phyloP scores from a whole-genome alignment of 1,140 invertebrate genomes.

The Drosophila kepulauana region DNA sequence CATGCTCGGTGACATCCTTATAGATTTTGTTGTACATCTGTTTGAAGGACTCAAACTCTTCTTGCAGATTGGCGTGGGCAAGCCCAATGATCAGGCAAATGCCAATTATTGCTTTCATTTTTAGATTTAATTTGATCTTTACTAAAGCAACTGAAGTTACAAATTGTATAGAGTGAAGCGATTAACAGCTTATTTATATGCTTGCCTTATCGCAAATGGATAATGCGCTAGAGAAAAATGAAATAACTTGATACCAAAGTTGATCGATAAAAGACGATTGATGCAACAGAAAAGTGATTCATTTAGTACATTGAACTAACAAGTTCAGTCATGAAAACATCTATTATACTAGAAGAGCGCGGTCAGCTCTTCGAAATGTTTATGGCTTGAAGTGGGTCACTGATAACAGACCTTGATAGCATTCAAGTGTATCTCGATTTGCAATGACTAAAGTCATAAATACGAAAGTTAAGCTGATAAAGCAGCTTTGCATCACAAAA shows the following conservation, averaged over 20 bases:
- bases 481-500: background rate
- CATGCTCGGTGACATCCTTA: background rate
- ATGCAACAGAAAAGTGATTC: background rate
- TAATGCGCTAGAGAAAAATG: too few species aligned
- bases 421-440: background rate
- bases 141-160: background rate
- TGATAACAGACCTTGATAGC: slow-evolving; percentile 10
- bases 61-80: background rate
- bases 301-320: background rate
- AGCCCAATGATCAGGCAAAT: slow-evolving; percentile 4
- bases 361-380: background rate
- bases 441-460: background rate
- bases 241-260: background rate
- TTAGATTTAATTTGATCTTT: background rate
- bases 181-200: background rate
- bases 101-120: slow-evolving; percentile 15
- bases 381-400: background rate
- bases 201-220: background rate
- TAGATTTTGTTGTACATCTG: slow-evolving; percentile 9
- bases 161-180: background rate
- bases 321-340: background rate
- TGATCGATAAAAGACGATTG: background rate
- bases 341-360: background rate
- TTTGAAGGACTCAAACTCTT: slow-evolving; percentile 12
- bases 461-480: background rate